Percentiles rank a stretch among this genome's conserved stretches.
Evolutionary conservation across 1,140 invertebrate genomes (phyloP).

Genomic region (Lanistes nyassanus): DNA sequence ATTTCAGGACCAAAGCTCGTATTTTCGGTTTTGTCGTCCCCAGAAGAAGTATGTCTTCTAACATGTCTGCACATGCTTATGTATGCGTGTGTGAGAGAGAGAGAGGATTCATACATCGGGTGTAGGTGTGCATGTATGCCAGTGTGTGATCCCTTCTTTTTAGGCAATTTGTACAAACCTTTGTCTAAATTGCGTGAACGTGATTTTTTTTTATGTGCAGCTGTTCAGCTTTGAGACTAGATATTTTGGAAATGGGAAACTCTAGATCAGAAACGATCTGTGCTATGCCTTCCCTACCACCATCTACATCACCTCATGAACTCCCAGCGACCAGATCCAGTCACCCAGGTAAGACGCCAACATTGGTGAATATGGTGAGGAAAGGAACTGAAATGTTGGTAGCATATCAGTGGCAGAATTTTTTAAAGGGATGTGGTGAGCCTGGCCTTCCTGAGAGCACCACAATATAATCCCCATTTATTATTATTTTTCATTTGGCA

Average conservation of each 20-base stretch:
- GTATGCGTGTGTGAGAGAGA: too few species aligned
- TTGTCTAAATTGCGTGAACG: neutral
- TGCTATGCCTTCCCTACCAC: constrained; percentile 8
- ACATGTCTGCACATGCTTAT: too few species aligned
- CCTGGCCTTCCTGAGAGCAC: too few species aligned
- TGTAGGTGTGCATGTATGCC: too few species aligned
- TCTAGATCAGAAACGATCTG: constrained; percentile 4
- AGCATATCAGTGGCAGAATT: too few species aligned
- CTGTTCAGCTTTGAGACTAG: constrained; percentile 8
- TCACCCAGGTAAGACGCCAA: too few species aligned
- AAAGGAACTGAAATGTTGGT: too few species aligned
- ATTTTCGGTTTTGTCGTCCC: constrained; percentile 10
- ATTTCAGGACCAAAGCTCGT: neutral
- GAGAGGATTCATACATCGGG: too few species aligned
- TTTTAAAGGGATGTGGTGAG: too few species aligned
- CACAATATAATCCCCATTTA: too few species aligned
- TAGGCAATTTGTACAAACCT: neutral
- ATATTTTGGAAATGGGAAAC: neutral
- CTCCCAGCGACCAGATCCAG: neutral
- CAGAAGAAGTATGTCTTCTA: constrained; percentile 20
- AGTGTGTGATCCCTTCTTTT: neutral
- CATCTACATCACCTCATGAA: neutral
- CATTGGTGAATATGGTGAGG: too few species aligned
- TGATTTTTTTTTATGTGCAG: neutral
- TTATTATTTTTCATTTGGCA: too few species aligned